Evolutionary conservation across 35 echinoderm and acorn worm species (phyloP), one percentile per base, ranked within the genome.

Genomic region (Apostichopus japonicus): DNA sequence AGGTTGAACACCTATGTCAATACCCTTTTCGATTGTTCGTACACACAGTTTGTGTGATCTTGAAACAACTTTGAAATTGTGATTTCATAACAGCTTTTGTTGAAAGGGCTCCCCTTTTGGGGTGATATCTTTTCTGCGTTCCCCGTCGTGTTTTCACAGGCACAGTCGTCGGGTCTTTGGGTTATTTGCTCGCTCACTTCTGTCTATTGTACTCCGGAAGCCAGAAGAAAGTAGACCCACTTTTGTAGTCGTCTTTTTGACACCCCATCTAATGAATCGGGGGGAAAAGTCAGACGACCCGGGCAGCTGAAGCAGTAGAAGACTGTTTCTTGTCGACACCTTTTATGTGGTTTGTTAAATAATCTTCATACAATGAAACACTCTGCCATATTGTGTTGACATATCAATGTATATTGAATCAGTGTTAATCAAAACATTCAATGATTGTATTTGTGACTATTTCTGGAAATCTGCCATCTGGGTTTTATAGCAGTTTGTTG

Each of bases 21-120:
- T 57, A 84, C 17, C 21, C 54, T 44, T 44, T 59, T 22, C 17
- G 54, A 84, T 84, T 58, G 55, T 84, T 84, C 55, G 6, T 44
- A 57, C 24, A 84, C 55, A 59, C 53, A 15, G 57, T 54, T 84
- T 84, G 16, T 54, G 16, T 23, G 10, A 84, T 84, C 81, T 84
- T 84, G 81, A 84, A 84, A 84, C 81, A 84, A 84, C 81, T 84
- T 84, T 84, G 81, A 84, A 84, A 84, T 84, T 84, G 81, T 84
- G 81, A 84, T 84, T 84, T 84, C 16, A 84, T 84, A 84, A 84
- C 81, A 84, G 81, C 81, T 58, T 59, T 23, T 84, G 56, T 57
- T 84, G 81, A 55, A 84, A 57, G 56, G 78, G 54, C 21, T 19
- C 71, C 71, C 71, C 71, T 75, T 75, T 19, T 61, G 7, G 17